These are phyloP conservation scores for Channa argus DNA, from an alignment of 2,113 vertebrate species.

Conservation along the genomic window DNA sequence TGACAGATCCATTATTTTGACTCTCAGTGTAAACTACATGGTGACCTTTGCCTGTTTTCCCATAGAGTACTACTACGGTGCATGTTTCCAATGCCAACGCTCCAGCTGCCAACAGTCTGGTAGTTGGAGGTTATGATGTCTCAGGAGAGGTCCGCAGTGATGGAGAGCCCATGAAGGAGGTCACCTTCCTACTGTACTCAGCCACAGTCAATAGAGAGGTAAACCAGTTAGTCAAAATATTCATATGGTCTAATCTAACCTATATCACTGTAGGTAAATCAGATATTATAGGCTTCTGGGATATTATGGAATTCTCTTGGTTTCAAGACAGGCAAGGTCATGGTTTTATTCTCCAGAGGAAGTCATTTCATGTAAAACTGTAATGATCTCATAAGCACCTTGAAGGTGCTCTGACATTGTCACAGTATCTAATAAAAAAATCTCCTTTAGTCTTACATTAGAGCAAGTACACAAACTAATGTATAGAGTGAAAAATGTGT, in stretches of 20 bases:
- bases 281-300: no score
- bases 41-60: constrained; percentile 34
- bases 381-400: no score
- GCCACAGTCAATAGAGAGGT: constrained; percentile 89
- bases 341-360: background rate
- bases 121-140: constrained; percentile 95
- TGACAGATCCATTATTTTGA: constrained; percentile 21
- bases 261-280: background rate
- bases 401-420: background rate
- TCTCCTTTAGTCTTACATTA: background rate
- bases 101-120: constrained; percentile 84
- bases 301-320: background rate
- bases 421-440: no score
- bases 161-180: constrained; percentile 97
- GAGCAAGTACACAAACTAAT: background rate
- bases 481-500: background rate
- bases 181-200: constrained; percentile 97
- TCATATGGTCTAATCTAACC: no score
- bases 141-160: constrained; percentile 95
- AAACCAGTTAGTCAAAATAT: background rate
- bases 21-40: background rate
- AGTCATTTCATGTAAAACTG: no score
- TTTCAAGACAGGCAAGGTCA: background rate
- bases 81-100: constrained; percentile 91
- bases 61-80: constrained; percentile 88